phyloP scores from a whole-genome alignment of 1,140 invertebrate genomes.

The Pseudachorutes palmiensis region DNA sequence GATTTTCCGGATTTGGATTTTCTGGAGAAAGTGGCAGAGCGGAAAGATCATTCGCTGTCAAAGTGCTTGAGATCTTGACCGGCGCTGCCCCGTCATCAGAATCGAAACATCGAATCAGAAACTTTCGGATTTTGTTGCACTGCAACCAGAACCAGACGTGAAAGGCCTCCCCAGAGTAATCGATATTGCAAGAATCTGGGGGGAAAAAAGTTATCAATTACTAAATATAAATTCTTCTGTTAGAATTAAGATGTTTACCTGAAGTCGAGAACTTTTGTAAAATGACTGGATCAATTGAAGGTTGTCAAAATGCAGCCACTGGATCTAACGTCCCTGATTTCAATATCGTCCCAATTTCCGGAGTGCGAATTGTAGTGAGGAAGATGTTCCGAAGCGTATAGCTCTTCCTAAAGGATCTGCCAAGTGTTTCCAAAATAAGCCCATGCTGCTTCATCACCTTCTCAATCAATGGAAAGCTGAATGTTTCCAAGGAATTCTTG shows the following conservation, averaged over 20 bases:
- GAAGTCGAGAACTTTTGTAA: conserved; percentile 12
- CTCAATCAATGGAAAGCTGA: conserved; percentile 26
- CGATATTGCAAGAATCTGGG: conserved; percentile 30
- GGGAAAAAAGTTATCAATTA: too few relatives aligned
- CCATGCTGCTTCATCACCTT: conserved; percentile 3
- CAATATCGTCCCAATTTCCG: neutral
- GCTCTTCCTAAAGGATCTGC: neutral
- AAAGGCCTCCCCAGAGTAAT: conserved; percentile 24
- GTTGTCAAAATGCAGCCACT: neutral
- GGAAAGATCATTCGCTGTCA: neutral
- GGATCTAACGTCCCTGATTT: neutral
- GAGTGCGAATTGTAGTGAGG: conserved; percentile 18
- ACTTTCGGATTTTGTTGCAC: conserved; percentile 13
- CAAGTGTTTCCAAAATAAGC: conserved; percentile 9
- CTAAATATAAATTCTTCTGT: neutral
- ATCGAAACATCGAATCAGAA: too few relatives aligned
- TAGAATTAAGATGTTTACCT: conserved; percentile 12
- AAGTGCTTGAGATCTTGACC: neutral
- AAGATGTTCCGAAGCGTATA: conserved; percentile 19
- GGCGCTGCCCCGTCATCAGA: too few relatives aligned
- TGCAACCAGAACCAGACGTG: conserved; percentile 23
- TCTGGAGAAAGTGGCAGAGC: neutral
- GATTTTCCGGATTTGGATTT: neutral
- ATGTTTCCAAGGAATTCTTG: conserved; percentile 24
- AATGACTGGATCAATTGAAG: neutral